These are phyloP conservation scores for Carollia perspicillata DNA, from an alignment of 2,113 vertebrate species.

Conservation along the genomic window DNA sequence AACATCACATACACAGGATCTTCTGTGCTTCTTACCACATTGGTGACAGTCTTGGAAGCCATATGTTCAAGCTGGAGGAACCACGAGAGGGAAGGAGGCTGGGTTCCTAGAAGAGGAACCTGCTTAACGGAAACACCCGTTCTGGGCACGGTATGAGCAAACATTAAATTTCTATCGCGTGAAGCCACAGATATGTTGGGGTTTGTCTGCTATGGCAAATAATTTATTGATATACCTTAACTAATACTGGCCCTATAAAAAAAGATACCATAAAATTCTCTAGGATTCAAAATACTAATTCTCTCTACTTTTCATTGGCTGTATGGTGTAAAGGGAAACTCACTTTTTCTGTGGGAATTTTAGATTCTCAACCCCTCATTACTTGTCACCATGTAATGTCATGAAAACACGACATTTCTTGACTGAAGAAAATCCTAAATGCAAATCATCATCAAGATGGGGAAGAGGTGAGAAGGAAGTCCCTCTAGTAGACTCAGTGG, in stretches of 20 bases:
- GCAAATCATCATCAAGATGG: slow-evolving; percentile 33
- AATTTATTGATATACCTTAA: not conserved
- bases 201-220: not conserved
- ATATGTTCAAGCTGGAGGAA: not conserved
- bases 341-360: slow-evolving; percentile 17
- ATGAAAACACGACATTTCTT: slow-evolving; percentile 22
- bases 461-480: not conserved
- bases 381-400: not conserved
- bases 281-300: slow-evolving; percentile 16
- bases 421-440: slow-evolving; percentile 31
- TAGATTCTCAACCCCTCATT: slow-evolving; percentile 36
- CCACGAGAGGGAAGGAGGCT: not conserved
- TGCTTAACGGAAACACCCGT: not conserved
- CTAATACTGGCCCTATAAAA: not conserved
- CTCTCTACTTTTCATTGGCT: not conserved
- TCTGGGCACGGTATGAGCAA: not conserved
- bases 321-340: not conserved
- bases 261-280: not conserved
- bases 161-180: not conserved
- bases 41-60: not conserved
- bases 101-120: not conserved
- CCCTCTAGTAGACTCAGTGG: not conserved
- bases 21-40: not conserved
- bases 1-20: not conserved
- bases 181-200: not conserved